Evolutionary conservation across 2,888 invertebrate genomes (phyloP).

Genomic region (Leptopterna dolabrata): DNA sequence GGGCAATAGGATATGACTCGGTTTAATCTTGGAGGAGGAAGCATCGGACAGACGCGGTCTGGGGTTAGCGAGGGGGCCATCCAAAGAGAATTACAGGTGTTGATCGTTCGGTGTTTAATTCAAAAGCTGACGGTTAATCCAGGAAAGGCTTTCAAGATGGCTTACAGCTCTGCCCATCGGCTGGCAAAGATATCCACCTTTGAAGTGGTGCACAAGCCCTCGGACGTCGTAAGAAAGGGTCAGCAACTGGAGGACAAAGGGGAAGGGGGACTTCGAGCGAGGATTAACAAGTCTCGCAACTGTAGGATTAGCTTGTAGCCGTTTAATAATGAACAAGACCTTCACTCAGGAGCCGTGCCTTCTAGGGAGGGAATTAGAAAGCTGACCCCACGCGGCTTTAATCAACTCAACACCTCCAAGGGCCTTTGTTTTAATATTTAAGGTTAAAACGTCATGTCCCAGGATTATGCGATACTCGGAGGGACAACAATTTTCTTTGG

Average conservation of each 20-base stretch:
- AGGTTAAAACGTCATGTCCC: slow-evolving; percentile 50
- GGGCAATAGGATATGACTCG: neutral
- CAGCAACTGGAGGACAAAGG: neutral
- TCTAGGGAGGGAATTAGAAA: slow-evolving; percentile 45
- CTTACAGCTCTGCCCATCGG: slow-evolving; percentile 32
- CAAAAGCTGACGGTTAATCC: slow-evolving; percentile 44
- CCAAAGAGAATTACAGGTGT: slow-evolving; percentile 53
- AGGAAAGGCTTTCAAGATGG: slow-evolving; percentile 48
- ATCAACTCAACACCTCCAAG: slow-evolving; percentile 53
- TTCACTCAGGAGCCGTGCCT: slow-evolving; percentile 47
- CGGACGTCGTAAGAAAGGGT: slow-evolving; percentile 46
- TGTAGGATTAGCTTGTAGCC: slow-evolving; percentile 52
- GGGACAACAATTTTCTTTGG: slow-evolving; percentile 54
- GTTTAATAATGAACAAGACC: slow-evolving; percentile 51
- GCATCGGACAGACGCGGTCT: slow-evolving; percentile 17
- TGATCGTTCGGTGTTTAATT: slow-evolving; percentile 50
- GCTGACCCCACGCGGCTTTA: slow-evolving; percentile 49
- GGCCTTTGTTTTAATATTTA: slow-evolving; percentile 54
- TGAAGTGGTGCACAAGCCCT: slow-evolving; percentile 37
- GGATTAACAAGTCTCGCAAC: slow-evolving; percentile 49
- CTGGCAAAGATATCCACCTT: slow-evolving; percentile 43
- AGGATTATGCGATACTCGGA: slow-evolving; percentile 51
- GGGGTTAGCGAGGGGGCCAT: neutral
- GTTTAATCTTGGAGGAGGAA: slow-evolving; percentile 41
- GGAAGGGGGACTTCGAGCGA: neutral